A percentile compares a stretch with the other conserved stretches of the same genome.
Conservation (phyloP, 2,797 vertebrate species). For the Manis pentadactyla region DNA sequence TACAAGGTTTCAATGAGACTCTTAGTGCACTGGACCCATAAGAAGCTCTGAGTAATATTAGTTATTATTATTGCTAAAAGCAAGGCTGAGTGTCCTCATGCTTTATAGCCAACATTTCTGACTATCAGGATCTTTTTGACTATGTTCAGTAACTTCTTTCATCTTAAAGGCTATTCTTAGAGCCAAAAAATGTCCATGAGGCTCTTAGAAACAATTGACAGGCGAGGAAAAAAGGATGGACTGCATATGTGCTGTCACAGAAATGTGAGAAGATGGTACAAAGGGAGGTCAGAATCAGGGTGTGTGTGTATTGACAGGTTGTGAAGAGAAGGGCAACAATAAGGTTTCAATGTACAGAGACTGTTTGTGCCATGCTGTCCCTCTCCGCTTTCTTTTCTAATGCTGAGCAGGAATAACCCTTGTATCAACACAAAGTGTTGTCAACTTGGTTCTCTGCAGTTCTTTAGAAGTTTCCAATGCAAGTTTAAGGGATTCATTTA, state of each 20-base stretch:
- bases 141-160: not conserved
- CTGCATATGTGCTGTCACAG: not conserved
- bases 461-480: not conserved
- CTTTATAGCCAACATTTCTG: not conserved
- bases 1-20: not conserved
- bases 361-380: not conserved
- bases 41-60: not conserved
- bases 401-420: not conserved
- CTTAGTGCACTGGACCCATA: not conserved
- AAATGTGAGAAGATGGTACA: not conserved
- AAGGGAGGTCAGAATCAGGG: not conserved
- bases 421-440: not conserved
- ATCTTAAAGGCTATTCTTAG: not conserved
- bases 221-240: not conserved
- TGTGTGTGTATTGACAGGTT: not conserved
- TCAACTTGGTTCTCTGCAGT: not conserved
- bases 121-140: not conserved
- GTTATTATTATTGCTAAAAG: not conserved
- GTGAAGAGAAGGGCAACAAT: not conserved
- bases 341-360: not conserved
- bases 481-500: not conserved
- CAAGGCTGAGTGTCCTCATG: not conserved
- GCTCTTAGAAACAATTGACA: not conserved
- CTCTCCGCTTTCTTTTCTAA: not conserved
- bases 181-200: not conserved